Evolutionary conservation across 2,113 vertebrate genomes (phyloP), one percentile per base, ranked within the genome.

Genomic region (Brachyistius frenatus): DNA sequence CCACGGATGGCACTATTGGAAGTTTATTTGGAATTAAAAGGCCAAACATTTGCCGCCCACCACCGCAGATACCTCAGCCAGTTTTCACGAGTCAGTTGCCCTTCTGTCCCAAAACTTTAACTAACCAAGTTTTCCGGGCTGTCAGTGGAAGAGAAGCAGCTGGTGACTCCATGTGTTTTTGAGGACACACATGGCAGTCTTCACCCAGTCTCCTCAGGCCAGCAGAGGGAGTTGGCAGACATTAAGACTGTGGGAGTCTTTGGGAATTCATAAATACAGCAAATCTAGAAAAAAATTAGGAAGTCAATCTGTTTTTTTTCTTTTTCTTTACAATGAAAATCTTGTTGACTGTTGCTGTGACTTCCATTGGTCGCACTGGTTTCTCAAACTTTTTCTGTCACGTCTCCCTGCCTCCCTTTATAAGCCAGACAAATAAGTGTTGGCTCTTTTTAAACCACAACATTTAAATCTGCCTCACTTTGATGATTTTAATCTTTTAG

Each of bases 111-210:
- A 16, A 66, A 80, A 61, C 41, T 64, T 53, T 10, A 33, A 37
- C 50, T 33, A 58, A 46, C 31, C 3, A 35, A 53, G n/a, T 53
- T 73, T 44, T 63, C n/a, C 61, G 66, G n/a, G 66, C 84, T 55
- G 84, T 68, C 64, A 46, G 49, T 66, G 58, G 35, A 66, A 73
- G 70, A 70, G 58, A 74, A 66, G 75, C 84, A 67, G 84, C 78
- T 78, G 79, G 65, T 82, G 55, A 41, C 58, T 82, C 61, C 70
- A 58, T 82, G 84, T 78, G 79, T 66, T 86, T 82, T 66, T 72
- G 72, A 76, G 44, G 50, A 81, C 64, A 78, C 72, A 76, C 66
- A 72, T 80, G 66, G 73, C n/a, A 4, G 72, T 78, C 56, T 46
- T 78, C 60, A 75, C 53, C 69, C 75, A 70, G 39, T 68, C 53